Conservation (phyloP, 2,888 invertebrate species). For the Ditylenchus weischeri region DNA sequence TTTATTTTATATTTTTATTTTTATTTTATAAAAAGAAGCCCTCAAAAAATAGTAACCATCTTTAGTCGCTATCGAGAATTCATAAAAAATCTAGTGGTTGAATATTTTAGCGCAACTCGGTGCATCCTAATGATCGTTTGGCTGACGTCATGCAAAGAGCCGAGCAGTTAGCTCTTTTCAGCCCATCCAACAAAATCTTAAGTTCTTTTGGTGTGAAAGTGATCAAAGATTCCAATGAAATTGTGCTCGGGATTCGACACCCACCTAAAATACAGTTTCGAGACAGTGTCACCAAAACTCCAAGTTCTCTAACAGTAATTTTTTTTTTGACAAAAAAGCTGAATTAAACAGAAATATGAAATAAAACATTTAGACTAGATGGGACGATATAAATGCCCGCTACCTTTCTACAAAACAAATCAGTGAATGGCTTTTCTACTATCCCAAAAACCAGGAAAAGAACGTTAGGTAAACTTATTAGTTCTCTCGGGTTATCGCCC, state of each 20-base stretch:
- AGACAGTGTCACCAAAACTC: neutral
- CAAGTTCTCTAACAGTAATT: neutral
- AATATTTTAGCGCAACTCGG: neutral
- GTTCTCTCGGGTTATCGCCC: too few species aligned
- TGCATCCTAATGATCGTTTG: neutral
- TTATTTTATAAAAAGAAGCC: too few species aligned
- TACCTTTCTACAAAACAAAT: neutral
- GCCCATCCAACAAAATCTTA: neutral
- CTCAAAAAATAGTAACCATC: too few species aligned
- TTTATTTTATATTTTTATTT: too few species aligned
- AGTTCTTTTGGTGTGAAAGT: neutral
- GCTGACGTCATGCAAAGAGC: neutral
- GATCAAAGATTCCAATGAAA: neutral
- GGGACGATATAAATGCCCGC: neutral
- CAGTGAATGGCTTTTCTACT: neutral
- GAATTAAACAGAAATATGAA: neutral
- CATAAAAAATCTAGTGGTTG: neutral
- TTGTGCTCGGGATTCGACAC: neutral
- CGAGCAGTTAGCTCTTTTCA: neutral
- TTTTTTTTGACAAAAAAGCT: neutral
- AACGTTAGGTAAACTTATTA: neutral
- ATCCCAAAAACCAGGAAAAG: neutral
- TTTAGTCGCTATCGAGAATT: too few species aligned
- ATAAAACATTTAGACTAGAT: neutral
- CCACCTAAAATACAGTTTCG: neutral